Evolutionary conservation across 2,888 invertebrate species (phyloP).

Genomic region (Andrena bucephala): DNA sequence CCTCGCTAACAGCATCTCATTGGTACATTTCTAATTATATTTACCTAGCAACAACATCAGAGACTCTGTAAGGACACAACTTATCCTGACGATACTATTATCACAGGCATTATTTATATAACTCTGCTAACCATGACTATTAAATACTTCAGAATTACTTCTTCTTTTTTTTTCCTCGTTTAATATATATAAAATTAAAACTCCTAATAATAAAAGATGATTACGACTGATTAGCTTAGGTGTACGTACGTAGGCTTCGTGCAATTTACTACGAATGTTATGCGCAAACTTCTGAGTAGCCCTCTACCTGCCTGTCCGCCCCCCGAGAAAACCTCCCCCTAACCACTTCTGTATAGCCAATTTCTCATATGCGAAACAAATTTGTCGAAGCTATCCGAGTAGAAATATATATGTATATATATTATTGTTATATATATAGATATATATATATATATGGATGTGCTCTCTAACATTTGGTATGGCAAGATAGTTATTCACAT

Average conservation of each 20-base stretch:
- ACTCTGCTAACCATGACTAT: slow-evolving; percentile 84
- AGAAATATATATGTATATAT: slow-evolving; percentile 64
- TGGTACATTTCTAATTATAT: slow-evolving; percentile 77
- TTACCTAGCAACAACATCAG: slow-evolving; percentile 86
- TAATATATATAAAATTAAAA: slow-evolving; percentile 82
- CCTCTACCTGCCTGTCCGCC: slow-evolving; percentile 29
- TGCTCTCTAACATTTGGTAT: slow-evolving; percentile 82
- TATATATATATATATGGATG: slow-evolving; percentile 64
- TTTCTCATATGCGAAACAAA: slow-evolving; percentile 61
- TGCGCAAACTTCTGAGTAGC: slow-evolving; percentile 64
- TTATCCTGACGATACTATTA: slow-evolving; percentile 90
- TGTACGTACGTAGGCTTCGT: slow-evolving; percentile 77
- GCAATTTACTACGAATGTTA: slow-evolving; percentile 73
- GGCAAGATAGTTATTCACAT: slow-evolving; percentile 79
- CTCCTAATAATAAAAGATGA: slow-evolving; percentile 82
- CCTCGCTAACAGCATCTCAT: slow-evolving; percentile 55
- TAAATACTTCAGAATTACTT: slow-evolving; percentile 81
- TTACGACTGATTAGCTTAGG: slow-evolving; percentile 80
- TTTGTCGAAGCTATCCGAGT: slow-evolving; percentile 71
- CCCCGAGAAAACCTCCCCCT: neutral
- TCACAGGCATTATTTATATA: slow-evolving; percentile 89
- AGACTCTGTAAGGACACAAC: slow-evolving; percentile 89
- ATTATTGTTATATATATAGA: slow-evolving; percentile 56
- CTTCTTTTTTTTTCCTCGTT: slow-evolving; percentile 61
- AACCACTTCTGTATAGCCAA: slow-evolving; percentile 41